Percentiles rank a stretch among this genome's conserved stretches.
phyloP scores from a whole-genome alignment of 2,113 vertebrate species.

The Ammodytes marinus region DNA sequence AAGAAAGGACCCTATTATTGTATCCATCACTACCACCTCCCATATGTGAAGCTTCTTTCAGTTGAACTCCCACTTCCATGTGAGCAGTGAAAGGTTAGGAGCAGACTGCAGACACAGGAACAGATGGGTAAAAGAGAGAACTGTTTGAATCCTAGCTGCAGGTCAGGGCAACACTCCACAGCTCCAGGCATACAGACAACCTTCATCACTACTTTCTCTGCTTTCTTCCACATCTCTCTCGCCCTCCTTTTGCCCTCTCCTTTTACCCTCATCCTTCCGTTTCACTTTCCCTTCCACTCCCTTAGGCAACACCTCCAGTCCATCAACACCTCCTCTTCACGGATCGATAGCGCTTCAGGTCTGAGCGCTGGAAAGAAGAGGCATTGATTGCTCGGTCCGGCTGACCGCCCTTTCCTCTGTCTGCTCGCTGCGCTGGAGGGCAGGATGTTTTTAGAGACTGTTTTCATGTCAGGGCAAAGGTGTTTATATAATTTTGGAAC shows the following conservation, averaged over 20 bases:
- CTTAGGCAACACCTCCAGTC: slow-evolving; percentile 54
- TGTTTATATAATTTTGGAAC: slow-evolving; percentile 48
- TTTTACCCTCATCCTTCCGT: not conserved
- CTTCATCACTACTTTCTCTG: not conserved
- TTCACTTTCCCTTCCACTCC: slow-evolving; percentile 45
- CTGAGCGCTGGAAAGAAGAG: slow-evolving; percentile 34
- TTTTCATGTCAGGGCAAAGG: slow-evolving; percentile 18
- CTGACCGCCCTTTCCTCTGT: slow-evolving; percentile 40
- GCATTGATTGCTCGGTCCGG: slow-evolving; percentile 39
- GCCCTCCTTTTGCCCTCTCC: slow-evolving; percentile 7
- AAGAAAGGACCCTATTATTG: not conserved
- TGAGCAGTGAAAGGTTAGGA: slow-evolving; percentile 12
- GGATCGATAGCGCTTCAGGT: slow-evolving; percentile 53
- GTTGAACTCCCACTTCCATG: not conserved
- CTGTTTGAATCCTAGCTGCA: slow-evolving; percentile 20
- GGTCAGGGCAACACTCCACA: not conserved
- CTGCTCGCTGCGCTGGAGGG: slow-evolving; percentile 33
- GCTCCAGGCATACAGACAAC: slow-evolving; percentile 8
- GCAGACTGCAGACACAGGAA: not conserved
- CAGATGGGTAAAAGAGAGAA: slow-evolving; percentile 11
- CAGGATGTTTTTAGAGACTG: slow-evolving; percentile 21
- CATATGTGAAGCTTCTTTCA: slow-evolving; percentile 4
- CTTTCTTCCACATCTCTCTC: not conserved
- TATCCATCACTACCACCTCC: not conserved
- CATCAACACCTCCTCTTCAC: slow-evolving; percentile 57